phyloP scores from a whole-genome alignment of 1,140 invertebrate species.

The Meloidogyne hapla region DNA sequence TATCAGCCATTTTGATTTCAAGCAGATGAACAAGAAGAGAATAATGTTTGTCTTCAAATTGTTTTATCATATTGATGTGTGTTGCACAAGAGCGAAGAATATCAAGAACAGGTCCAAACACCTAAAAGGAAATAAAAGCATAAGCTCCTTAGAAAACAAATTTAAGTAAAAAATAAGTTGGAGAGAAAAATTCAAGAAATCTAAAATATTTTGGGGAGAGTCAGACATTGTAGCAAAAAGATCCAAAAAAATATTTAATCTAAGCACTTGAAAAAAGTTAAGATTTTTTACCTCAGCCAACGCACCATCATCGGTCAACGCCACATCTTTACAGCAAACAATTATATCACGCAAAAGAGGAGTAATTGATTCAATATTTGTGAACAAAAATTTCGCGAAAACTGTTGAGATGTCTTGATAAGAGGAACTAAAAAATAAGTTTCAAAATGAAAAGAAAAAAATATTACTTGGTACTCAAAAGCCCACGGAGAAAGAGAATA shows the following conservation, averaged over 20 bases:
- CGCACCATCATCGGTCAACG: not conserved
- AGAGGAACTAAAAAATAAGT: not conserved
- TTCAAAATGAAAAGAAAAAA: not conserved
- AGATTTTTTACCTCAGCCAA: not conserved
- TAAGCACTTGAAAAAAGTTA: not conserved
- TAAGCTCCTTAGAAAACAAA: not conserved
- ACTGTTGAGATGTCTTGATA: conserved; percentile 15
- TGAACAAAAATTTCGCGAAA: not conserved
- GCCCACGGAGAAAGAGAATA: conserved; percentile 15
- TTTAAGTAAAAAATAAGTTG: no score
- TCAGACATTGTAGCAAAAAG: not conserved
- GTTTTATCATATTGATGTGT: not conserved
- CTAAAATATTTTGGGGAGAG: no score
- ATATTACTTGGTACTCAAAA: conserved; percentile 10
- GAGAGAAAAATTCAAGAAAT: not conserved
- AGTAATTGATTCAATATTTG: not conserved
- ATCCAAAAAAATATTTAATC: not conserved
- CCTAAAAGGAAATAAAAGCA: conserved; percentile 15
- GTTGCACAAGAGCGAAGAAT: conserved; percentile 3
- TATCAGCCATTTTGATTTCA: conserved; percentile 30
- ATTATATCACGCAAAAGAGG: conserved; percentile 14
- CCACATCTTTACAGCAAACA: not conserved
- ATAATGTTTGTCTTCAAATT: conserved; percentile 28
- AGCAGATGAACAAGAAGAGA: conserved; percentile 16
- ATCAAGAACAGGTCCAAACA: conserved; percentile 18